Percentiles rank a stretch among this genome's conserved stretches.
Conservation (phyloP, 2,888 invertebrate species). For the Agrenia bidenticulata region DNA sequence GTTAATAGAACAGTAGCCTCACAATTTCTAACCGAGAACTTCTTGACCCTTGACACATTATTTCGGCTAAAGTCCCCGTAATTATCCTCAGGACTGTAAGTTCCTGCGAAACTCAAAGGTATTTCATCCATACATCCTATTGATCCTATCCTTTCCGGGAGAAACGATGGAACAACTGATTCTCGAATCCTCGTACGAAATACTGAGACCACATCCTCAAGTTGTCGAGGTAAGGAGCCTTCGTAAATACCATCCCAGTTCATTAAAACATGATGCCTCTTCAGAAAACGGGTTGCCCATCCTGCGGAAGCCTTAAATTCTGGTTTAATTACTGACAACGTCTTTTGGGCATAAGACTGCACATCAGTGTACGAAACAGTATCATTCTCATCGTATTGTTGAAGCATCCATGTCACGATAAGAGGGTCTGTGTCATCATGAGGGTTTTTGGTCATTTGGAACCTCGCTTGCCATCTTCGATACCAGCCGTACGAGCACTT, state of each 20-base stretch:
- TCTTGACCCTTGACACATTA: slow-evolving; percentile 34
- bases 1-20: slow-evolving; percentile 54
- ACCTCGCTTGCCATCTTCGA: slow-evolving; percentile 53
- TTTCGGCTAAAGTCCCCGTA: neutral
- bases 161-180: slow-evolving; percentile 16
- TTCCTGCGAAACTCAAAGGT: slow-evolving; percentile 52
- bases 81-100: slow-evolving; percentile 8
- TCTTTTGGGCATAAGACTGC: slow-evolving; percentile 50
- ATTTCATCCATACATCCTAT: slow-evolving; percentile 55
- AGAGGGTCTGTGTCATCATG: slow-evolving; percentile 46
- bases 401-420: slow-evolving; percentile 53
- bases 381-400: slow-evolving; percentile 54
- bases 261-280: slow-evolving; percentile 53
- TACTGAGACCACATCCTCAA: slow-evolving; percentile 46
- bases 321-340: slow-evolving; percentile 32
- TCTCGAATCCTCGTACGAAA: slow-evolving; percentile 43
- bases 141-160: slow-evolving; percentile 46
- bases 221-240: slow-evolving; percentile 48
- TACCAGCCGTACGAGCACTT: slow-evolving; percentile 55
- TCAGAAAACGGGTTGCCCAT: slow-evolving; percentile 54
- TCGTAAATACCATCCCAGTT: slow-evolving; percentile 49
- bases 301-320: slow-evolving; percentile 54
- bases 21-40: slow-evolving; percentile 53
- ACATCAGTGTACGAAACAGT: slow-evolving; percentile 53
- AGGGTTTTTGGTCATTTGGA: slow-evolving; percentile 15